These are phyloP conservation scores for Megalops cyprinoides DNA, from an alignment of 2,797 vertebrate species.

Conservation along the genomic window DNA sequence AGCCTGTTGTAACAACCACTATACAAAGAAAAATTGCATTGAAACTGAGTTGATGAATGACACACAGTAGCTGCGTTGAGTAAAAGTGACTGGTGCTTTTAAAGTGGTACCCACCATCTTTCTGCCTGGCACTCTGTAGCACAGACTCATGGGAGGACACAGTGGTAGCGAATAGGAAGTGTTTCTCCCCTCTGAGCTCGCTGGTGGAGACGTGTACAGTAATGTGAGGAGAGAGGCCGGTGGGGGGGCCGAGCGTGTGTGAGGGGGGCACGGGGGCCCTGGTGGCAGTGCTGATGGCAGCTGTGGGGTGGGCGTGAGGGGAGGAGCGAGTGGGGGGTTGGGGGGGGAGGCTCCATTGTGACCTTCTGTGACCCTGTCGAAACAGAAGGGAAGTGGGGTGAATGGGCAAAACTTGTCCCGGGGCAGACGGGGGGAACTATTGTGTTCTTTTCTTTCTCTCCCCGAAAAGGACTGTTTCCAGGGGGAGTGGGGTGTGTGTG, in stretches of 20 bases:
- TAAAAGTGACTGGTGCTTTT: too few relatives aligned
- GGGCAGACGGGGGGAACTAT: conserved; percentile 71
- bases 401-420: conserved; percentile 79
- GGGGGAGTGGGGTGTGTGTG: neutral
- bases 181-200: too few relatives aligned
- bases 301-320: conserved; percentile 53
- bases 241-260: neutral
- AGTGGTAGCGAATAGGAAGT: too few relatives aligned
- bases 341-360: conserved; percentile 32
- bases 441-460: conserved; percentile 60
- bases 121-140: too few relatives aligned
- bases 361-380: conserved; percentile 30
- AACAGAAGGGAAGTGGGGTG: conserved; percentile 40
- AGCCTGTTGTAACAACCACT: too few relatives aligned
- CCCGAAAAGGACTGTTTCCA: conserved; percentile 22
- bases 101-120: too few relatives aligned
- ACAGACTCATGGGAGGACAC: too few relatives aligned
- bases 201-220: too few relatives aligned
- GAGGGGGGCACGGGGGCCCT: neutral
- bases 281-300: conserved; percentile 39
- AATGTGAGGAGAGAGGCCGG: neutral
- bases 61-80: too few relatives aligned
- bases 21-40: too few relatives aligned
- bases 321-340: conserved; percentile 49
- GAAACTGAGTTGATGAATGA: too few relatives aligned